Percentiles rank a stretch among this genome's conserved stretches.
Evolutionary conservation across 2,888 invertebrate species (phyloP).

Genomic region (Xylocampa areola): DNA sequence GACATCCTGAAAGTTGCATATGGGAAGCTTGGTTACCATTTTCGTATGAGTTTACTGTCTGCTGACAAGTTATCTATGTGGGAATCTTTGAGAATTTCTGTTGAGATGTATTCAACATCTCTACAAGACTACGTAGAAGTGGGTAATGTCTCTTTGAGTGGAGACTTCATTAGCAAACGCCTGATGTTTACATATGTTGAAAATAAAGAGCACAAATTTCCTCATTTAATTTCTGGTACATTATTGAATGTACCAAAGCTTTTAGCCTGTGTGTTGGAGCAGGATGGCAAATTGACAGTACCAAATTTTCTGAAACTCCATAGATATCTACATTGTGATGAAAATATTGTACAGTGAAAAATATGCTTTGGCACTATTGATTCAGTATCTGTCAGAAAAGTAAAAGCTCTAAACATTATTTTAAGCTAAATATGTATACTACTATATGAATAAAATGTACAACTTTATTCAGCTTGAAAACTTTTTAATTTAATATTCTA

Average conservation of each 20-base stretch:
- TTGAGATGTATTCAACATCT: conserved; percentile 94
- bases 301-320: conserved; percentile 74
- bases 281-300: conserved; percentile 78
- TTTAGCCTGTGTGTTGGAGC: conserved; percentile 93
- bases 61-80: conserved; percentile 90
- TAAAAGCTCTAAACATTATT: too few relatives aligned
- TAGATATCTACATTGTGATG: conserved; percentile 62
- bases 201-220: conserved; percentile 90
- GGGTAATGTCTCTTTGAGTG: conserved; percentile 92
- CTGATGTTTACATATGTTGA: conserved; percentile 92
- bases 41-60: conserved; percentile 90
- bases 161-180: conserved; percentile 94
- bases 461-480: conserved; percentile 9
- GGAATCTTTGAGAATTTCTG: conserved; percentile 92
- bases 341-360: background rate
- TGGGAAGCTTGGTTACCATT: conserved; percentile 91
- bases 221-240: conserved; percentile 93
- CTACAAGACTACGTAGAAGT: conserved; percentile 92
- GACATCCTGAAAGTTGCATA: conserved; percentile 90
- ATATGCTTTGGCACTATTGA: too few relatives aligned
- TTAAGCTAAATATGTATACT: too few relatives aligned
- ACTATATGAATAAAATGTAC: conserved; percentile 1
- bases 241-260: conserved; percentile 93
- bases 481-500: conserved; percentile 17
- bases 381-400: too few relatives aligned